Evolutionary conservation across 92 coral and sea anemone genomes (phyloP).

Genomic region (Epizoanthus scotinus): DNA sequence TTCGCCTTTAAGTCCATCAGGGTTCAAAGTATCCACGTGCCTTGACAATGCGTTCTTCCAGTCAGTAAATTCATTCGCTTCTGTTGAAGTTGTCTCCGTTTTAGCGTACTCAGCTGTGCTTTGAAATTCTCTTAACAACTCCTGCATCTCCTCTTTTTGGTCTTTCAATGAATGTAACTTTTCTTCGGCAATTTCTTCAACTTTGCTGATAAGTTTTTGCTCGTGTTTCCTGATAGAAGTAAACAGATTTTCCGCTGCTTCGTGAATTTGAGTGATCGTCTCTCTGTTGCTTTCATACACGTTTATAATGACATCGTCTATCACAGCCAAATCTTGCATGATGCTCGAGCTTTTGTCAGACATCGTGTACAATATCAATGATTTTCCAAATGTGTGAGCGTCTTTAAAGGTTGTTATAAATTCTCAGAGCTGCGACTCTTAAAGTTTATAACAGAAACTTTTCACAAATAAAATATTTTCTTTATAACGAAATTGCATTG

Average conservation of each 20-base stretch:
- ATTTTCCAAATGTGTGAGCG: background rate
- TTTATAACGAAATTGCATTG: background rate
- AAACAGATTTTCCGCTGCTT: constrained; percentile 11
- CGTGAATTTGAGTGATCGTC: constrained; percentile 4
- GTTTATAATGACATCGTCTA: constrained; percentile 19
- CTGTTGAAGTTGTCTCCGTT: background rate
- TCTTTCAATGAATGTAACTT: background rate
- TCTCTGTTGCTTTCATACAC: constrained; percentile 40
- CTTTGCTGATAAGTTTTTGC: constrained; percentile 15
- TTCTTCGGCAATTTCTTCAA: constrained; percentile 17
- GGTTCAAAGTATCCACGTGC: background rate
- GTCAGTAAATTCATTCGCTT: background rate
- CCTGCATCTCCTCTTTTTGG: constrained; percentile 12
- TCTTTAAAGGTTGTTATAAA: background rate
- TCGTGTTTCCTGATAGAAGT: constrained; percentile 24
- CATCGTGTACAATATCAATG: constrained; percentile 16
- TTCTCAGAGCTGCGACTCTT: background rate
- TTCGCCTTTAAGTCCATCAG: background rate
- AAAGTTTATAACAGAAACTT: background rate
- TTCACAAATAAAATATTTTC: background rate
- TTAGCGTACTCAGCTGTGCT: background rate
- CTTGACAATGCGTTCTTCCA: background rate
- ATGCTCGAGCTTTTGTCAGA: constrained; percentile 4
- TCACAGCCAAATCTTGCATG: background rate
- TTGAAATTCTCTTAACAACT: background rate